Percentiles rank a stretch among this genome's conserved stretches.
Conservation (phyloP, 2,113 vertebrate genomes). For the Clarias macrocephalus region DNA sequence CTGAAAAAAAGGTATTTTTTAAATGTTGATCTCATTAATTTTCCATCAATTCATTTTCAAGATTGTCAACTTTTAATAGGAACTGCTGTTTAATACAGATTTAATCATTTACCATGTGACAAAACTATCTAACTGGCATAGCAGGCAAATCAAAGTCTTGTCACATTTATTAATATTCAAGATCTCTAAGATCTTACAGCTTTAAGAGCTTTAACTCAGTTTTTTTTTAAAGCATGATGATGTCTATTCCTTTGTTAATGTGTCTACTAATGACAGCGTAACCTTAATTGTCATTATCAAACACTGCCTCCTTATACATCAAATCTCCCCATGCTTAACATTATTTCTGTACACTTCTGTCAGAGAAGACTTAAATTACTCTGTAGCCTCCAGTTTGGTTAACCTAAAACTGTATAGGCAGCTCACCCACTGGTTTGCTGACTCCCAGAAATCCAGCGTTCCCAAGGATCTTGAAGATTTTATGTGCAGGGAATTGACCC, state of each 20-base stretch:
- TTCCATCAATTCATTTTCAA: no score
- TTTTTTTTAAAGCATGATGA: neutral
- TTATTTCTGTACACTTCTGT: no score
- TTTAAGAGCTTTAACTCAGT: slow-evolving; percentile 25
- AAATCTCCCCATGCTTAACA: neutral
- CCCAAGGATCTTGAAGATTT: slow-evolving; percentile 81
- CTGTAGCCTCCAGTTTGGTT: neutral
- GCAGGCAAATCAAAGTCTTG: neutral
- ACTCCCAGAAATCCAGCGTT: slow-evolving; percentile 79
- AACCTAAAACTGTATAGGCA: neutral
- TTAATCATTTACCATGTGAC: neutral
- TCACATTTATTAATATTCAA: slow-evolving; percentile 27
- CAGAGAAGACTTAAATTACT: neutral
- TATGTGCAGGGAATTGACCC: slow-evolving; percentile 78
- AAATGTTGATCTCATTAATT: no score
- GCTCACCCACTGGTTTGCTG: slow-evolving; percentile 78
- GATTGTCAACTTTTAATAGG: neutral
- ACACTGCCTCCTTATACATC: neutral
- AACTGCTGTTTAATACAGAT: neutral
- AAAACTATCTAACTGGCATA: slow-evolving; percentile 14
- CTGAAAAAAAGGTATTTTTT: no score
- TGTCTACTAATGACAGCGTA: slow-evolving; percentile 25
- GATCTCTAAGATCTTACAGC: slow-evolving; percentile 12
- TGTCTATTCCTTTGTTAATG: slow-evolving; percentile 18
- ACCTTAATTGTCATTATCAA: slow-evolving; percentile 29